A percentile compares a stretch with the other conserved stretches of the same genome.
Evolutionary conservation across 2,797 vertebrate genomes (phyloP).

Genomic region (Siniperca undulata): DNA sequence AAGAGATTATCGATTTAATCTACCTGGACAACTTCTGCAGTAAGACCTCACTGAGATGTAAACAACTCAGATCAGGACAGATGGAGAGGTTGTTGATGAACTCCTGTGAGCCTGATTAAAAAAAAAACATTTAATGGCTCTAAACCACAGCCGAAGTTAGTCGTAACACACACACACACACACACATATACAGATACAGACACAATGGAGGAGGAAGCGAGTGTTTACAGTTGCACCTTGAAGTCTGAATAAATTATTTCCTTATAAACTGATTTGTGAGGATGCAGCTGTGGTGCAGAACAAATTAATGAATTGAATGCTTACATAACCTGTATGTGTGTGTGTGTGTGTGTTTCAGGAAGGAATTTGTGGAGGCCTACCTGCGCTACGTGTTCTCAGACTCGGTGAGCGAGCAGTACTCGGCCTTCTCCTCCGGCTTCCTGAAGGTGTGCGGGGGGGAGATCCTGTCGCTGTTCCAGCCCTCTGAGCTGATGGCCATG

Average conservation of each 20-base stretch:
- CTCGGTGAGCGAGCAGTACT: constrained; percentile 92
- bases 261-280: constrained; percentile 25
- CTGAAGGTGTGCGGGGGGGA: constrained; percentile 97
- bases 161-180: background rate
- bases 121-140: background rate
- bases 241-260: constrained; percentile 38
- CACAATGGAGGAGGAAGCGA: constrained; percentile 35
- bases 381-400: constrained; percentile 92
- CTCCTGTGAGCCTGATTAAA: background rate
- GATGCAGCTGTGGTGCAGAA: constrained; percentile 37
- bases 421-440: constrained; percentile 95
- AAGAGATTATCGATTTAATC: constrained; percentile 52
- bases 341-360: constrained; percentile 79
- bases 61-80: constrained; percentile 18
- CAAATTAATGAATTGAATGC: constrained; percentile 19
- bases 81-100: constrained; percentile 20
- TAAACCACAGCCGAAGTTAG: background rate
- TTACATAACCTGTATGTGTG: constrained; percentile 11
- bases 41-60: constrained; percentile 19
- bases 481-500: constrained; percentile 97
- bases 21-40: constrained; percentile 16
- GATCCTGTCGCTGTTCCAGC: constrained; percentile 96
- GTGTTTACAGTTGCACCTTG: constrained; percentile 40
- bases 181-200: background rate
- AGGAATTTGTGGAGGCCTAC: constrained; percentile 96